Conservation (phyloP, 1,140 invertebrate genomes). For the Brachionus calyciflorus region DNA sequence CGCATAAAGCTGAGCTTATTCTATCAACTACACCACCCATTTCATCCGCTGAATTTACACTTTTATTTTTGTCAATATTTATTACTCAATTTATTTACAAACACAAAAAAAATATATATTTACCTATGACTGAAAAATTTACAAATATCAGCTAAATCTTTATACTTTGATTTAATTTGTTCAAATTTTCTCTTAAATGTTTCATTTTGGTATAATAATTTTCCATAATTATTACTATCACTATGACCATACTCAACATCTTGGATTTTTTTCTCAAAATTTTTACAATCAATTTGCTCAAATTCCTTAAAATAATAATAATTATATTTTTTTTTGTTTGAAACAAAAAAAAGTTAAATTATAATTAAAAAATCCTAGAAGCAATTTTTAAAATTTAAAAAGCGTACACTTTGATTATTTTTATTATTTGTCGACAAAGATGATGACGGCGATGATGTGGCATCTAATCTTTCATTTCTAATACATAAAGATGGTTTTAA, state of each 20-base stretch:
- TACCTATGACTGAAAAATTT: constrained; percentile 9
- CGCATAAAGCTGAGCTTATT: background rate
- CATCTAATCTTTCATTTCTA: constrained; percentile 21
- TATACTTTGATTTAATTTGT: constrained; percentile 1
- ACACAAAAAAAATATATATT: background rate
- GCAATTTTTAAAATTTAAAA: background rate
- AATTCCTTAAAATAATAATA: background rate
- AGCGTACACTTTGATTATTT: background rate
- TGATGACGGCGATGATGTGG: too few species aligned
- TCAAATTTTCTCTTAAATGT: background rate
- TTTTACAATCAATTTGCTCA: background rate
- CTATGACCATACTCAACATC: background rate
- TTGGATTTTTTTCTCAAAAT: background rate
- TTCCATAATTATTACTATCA: too few species aligned
- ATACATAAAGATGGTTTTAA: constrained; percentile 43
- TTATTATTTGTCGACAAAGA: too few species aligned
- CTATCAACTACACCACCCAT: background rate
- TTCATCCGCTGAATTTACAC: background rate
- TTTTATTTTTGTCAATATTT: too few species aligned
- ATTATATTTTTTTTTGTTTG: background rate
- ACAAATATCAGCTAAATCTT: background rate
- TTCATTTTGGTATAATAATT: background rate
- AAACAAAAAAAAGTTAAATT: background rate
- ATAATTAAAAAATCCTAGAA: background rate
- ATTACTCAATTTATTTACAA: too few species aligned